Base-by-base conservation (phyloP, 2,113 vertebrate genomes). In the Mugil cephalus region DNA sequence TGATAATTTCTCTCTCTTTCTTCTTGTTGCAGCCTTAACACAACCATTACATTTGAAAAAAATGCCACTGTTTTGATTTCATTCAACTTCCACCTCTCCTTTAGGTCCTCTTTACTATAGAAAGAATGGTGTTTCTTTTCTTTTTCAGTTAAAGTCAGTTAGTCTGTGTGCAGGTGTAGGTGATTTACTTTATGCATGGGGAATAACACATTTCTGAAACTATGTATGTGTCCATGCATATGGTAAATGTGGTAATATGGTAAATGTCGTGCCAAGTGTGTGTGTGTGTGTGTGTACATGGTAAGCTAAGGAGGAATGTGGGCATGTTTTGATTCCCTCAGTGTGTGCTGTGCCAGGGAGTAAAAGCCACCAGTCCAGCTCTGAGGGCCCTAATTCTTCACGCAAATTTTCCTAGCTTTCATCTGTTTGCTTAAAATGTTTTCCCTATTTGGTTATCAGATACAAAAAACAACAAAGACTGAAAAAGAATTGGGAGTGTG, bases 311-410 rank as follows among this genome's bases (percentile, higher is more conserved):
- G 50, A 75, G 66, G 70, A 84, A 87, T 84, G 80, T 79, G 38
- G 71, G n/a, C 61, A 68, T 68, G 66, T 51, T 50, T 45, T 38
- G 60, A 56, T 78, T 69, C 35, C 73, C 54, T 46, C 15, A 5
- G 43, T 51, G 61, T 70, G 45, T 52, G 58, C 48, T 61, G 87
- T 87, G 82, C 78, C 84, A 85, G 71, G 83, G 64, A 69, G 59
- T 61, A 87, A 76, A 66, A 80, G 72, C 62, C 75, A 80, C 82
- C 78, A 52, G 64, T 79, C 40, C 45, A 64, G 24, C 62, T 74
- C 61, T 39, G 40, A 66, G 55, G 19, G 48, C 58, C 53, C 38
- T 80, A 86, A 90, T 87, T 77, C 61, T 64, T 65, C 64, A n/a
- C n/a, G n/a, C 68, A 73, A 24, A 66, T 58, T 75, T 82, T 58